Evolutionary conservation across 2,797 vertebrate species (phyloP).

Genomic region (Thalassophryne amazonica): DNA sequence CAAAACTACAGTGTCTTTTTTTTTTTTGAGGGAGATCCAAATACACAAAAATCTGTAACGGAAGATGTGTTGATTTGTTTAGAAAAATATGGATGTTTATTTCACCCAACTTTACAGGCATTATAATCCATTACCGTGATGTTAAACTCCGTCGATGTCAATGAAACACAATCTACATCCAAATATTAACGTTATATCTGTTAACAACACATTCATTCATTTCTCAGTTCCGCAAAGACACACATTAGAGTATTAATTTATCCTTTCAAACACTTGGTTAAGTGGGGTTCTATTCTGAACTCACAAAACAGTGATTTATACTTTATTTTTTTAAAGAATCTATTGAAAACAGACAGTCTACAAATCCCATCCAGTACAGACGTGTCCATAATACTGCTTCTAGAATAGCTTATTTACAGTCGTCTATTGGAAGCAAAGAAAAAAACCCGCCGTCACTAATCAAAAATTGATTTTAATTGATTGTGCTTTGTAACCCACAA

Average conservation of each 20-base stretch:
- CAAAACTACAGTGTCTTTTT: too few species aligned
- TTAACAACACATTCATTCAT: slow-evolving; percentile 69
- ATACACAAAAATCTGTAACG: slow-evolving; percentile 42
- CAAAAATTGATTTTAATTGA: slow-evolving; percentile 58
- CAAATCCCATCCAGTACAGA: slow-evolving; percentile 77
- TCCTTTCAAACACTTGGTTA: slow-evolving; percentile 75
- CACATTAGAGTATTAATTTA: slow-evolving; percentile 74
- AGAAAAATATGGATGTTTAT: slow-evolving; percentile 85
- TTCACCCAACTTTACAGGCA: slow-evolving; percentile 79
- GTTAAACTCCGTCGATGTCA: slow-evolving; percentile 62
- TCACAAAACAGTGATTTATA: slow-evolving; percentile 75
- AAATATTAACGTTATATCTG: slow-evolving; percentile 71
- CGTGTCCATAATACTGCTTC: slow-evolving; percentile 74
- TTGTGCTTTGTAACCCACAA: slow-evolving; percentile 86
- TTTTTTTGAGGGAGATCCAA: slow-evolving; percentile 4
- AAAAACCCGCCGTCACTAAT: slow-evolving; percentile 68
- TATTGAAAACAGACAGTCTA: slow-evolving; percentile 76
- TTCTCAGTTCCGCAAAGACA: slow-evolving; percentile 72
- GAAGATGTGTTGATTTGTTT: slow-evolving; percentile 58
- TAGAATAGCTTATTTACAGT: slow-evolving; percentile 85
- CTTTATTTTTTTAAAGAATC: slow-evolving; percentile 59
- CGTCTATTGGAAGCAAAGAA: slow-evolving; percentile 71
- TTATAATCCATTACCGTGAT: slow-evolving; percentile 63
- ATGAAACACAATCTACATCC: slow-evolving; percentile 79
- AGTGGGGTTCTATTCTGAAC: slow-evolving; percentile 79